A percentile compares a stretch with the other conserved stretches of the same genome.
Conservation (phyloP, 2,888 invertebrate genomes). For the Teinopalpus imperialis region DNA sequence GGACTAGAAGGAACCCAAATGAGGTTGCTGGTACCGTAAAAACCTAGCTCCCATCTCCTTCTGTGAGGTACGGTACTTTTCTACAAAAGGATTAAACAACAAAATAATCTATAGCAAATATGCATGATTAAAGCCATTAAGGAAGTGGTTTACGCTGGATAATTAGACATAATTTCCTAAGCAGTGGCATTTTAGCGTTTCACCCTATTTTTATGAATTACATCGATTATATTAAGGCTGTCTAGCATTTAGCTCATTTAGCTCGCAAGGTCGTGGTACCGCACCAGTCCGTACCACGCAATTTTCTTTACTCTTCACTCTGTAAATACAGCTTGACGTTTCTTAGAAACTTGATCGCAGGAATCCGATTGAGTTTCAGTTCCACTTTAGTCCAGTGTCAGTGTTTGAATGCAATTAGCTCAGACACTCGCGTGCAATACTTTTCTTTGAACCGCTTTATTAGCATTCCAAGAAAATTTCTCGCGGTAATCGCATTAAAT, state of each 20-base stretch:
- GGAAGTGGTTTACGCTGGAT: conserved; percentile 5
- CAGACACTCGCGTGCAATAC: conserved; percentile 9
- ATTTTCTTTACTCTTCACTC: conserved; percentile 37
- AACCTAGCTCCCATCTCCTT: too few relatives aligned
- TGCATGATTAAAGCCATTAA: conserved; percentile 16
- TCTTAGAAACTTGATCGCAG: conserved; percentile 29
- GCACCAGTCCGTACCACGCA: conserved; percentile 77
- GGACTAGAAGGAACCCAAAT: too few relatives aligned
- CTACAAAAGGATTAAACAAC: too few relatives aligned
- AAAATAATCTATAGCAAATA: too few relatives aligned
- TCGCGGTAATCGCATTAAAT: background rate
- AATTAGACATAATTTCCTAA: conserved; percentile 16
- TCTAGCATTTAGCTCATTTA: conserved; percentile 43
- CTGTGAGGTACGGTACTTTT: too few relatives aligned
- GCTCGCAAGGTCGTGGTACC: conserved; percentile 69
- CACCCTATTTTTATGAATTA: conserved; percentile 48
- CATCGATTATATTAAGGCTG: conserved; percentile 51
- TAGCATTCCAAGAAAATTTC: conserved; percentile 15
- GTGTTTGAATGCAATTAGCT: conserved; percentile 16
- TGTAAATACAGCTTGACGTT: conserved; percentile 27
- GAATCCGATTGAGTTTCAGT: conserved; percentile 20
- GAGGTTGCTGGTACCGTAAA: too few relatives aligned
- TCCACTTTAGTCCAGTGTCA: conserved; percentile 15
- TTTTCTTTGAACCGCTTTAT: conserved; percentile 18
- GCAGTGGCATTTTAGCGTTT: conserved; percentile 23